Evolutionary conservation across 1,140 invertebrate genomes (phyloP).

Genomic region (Hylyphantes graminicola): DNA sequence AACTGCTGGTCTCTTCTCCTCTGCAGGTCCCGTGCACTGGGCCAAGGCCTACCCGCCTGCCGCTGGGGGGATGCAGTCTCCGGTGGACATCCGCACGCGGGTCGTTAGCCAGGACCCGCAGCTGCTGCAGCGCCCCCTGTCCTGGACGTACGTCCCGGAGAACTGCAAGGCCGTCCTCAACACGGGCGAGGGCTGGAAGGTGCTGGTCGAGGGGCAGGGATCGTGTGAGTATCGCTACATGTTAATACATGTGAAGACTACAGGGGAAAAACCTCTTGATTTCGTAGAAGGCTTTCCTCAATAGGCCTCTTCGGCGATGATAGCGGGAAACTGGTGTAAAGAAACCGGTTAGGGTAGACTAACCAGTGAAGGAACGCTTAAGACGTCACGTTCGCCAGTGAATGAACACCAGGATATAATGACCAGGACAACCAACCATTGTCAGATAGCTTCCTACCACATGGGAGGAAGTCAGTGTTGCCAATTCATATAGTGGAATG

Average conservation of each 20-base stretch:
- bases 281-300: too few species aligned
- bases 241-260: background rate
- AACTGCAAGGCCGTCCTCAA: conserved; percentile 50
- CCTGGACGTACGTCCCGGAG: conserved; percentile 47
- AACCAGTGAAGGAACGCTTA: too few species aligned
- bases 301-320: too few species aligned
- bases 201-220: conserved; percentile 33
- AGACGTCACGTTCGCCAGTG: too few species aligned
- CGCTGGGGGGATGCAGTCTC: conserved; percentile 60
- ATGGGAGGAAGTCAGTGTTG: too few species aligned
- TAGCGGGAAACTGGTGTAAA: too few species aligned
- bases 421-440: too few species aligned
- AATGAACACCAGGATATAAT: too few species aligned
- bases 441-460: too few species aligned
- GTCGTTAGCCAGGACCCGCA: conserved; percentile 20
- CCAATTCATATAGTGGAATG: too few species aligned
- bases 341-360: too few species aligned
- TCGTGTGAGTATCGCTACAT: conserved; percentile 39
- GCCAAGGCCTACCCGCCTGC: conserved; percentile 52
- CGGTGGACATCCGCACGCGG: conserved; percentile 60
- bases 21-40: conserved; percentile 58
- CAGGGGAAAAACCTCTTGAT: background rate
- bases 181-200: conserved; percentile 59
- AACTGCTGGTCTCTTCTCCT: conserved; percentile 68
- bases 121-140: conserved; percentile 20